Base-by-base conservation (phyloP, 1,140 invertebrate genomes). In the Rhizoglyphus robini region DNA sequence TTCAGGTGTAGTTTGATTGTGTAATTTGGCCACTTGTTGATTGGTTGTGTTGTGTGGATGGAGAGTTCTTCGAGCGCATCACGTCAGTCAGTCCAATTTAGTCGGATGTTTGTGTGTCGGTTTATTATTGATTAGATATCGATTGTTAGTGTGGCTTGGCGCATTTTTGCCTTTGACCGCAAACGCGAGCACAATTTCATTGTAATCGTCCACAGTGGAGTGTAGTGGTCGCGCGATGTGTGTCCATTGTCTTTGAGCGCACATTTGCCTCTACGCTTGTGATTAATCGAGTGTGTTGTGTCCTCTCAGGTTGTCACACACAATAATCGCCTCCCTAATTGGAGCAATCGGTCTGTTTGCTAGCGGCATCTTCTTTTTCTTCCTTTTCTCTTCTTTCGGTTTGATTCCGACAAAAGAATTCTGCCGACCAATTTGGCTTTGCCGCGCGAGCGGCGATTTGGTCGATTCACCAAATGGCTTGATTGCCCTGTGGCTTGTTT, bases 51-150 rank as follows among this genome's bases (percentile, higher is more conserved):
- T n/a, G n/a, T n/a, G n/a, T n/a, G n/a, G n/a, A n/a, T n/a, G n/a
- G n/a, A n/a, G n/a, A n/a, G n/a, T n/a, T n/a, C n/a, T n/a, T n/a
- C n/a, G n/a, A n/a, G n/a, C n/a, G n/a, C n/a, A 41, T 41, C 36
- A 11, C 18, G 18, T 18, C 36, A 18, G 18, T 41, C 18, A 11
- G 36, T 18, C 36, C 36, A 41, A 41, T 41, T 41, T 41, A 18
- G 36, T 41, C 18, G 36, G 8, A 5, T 5, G 8, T 54, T 54
- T 32, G 8, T 32, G 8, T 54, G 23, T 32, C 8, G 51, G 8
- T 8, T 15, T 54, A 54, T 54, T 54, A 54, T 54, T 54, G 51
- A 54, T 54, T 54, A 32, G 51, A 54, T 54, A 54, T 54, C 51
- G 51, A 54, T 54, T 54, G 23, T 54, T 54, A 54, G 8, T 8